phyloP scores from a whole-genome alignment of 2,113 vertebrate genomes.

The Tetrao urogallus region DNA sequence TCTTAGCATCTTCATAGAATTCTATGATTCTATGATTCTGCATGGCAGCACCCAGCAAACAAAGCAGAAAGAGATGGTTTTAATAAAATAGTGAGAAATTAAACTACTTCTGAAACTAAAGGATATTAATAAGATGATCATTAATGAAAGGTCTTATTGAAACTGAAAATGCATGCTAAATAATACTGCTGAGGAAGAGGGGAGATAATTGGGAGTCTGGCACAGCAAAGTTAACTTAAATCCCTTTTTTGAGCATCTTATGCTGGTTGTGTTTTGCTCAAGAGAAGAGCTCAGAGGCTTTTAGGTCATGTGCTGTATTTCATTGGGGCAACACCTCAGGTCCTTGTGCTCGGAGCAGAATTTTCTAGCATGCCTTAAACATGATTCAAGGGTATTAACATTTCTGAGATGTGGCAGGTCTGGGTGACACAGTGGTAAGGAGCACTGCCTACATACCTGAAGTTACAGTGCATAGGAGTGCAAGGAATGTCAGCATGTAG shows the following conservation, averaged over 20 bases:
- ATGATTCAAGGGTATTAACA: not conserved
- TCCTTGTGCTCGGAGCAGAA: not conserved
- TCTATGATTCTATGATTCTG: not conserved
- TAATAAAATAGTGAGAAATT: not conserved
- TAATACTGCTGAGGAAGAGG: not conserved
- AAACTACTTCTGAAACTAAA: not conserved
- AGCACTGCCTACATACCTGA: not conserved
- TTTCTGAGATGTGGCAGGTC: not conserved
- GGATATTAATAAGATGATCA: not conserved
- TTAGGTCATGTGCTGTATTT: rapidly evolving
- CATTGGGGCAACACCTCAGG: not conserved
- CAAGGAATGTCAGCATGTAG: not conserved
- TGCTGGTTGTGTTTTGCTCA: not conserved
- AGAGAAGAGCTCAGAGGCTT: not conserved
- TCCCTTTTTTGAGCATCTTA: not conserved
- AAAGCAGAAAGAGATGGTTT: not conserved
- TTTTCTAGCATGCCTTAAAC: not conserved
- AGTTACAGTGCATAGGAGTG: not conserved
- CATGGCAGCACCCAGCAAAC: not conserved
- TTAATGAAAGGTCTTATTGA: not conserved
- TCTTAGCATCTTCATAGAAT: too few relatives aligned
- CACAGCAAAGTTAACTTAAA: not conserved
- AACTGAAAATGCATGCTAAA: not conserved
- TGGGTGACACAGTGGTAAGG: not conserved
- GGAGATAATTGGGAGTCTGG: not conserved